Conservation (phyloP, 2,797 vertebrate genomes). For the Rhinogobio ventralis region DNA sequence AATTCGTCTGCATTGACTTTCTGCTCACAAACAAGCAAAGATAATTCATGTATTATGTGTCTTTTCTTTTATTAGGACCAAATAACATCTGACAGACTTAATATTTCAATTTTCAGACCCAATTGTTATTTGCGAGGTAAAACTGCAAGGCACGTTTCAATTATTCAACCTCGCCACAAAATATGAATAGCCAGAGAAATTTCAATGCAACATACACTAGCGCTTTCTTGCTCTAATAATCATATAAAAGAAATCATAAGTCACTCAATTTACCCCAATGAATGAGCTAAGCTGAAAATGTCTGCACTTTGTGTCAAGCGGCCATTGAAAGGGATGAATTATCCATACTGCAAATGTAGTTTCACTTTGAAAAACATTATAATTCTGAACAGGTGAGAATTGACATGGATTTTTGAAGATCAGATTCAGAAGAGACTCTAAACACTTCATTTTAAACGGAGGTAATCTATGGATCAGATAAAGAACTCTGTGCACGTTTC, state of each 20-base stretch:
- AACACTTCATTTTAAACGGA: slow-evolving; percentile 27
- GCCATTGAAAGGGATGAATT: slow-evolving; percentile 10
- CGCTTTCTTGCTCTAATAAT: slow-evolving; percentile 8
- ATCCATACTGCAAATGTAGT: slow-evolving; percentile 9
- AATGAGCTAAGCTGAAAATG: neutral
- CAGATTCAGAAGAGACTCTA: neutral
- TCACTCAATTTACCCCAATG: slow-evolving; percentile 23
- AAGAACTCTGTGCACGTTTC: slow-evolving; percentile 11
- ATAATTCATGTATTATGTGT: slow-evolving; percentile 1
- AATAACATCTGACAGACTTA: slow-evolving; percentile 26
- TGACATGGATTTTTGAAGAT: slow-evolving; percentile 16
- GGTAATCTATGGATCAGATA: slow-evolving; percentile 22
- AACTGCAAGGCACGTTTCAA: slow-evolving; percentile 39
- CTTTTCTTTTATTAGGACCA: slow-evolving; percentile 31
- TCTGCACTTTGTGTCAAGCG: neutral
- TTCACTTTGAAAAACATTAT: slow-evolving; percentile 8
- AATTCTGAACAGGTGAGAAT: neutral
- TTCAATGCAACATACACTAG: slow-evolving; percentile 23
- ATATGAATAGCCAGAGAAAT: slow-evolving; percentile 26
- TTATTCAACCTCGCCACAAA: slow-evolving; percentile 30
- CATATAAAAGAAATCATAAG: slow-evolving; percentile 15
- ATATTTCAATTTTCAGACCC: slow-evolving; percentile 28
- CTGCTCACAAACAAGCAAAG: slow-evolving; percentile 8
- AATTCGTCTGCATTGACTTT: neutral
- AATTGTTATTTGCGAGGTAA: slow-evolving; percentile 28